phyloP scores from a whole-genome alignment of 2,797 vertebrate species.

The Hippocampus kuda region DNA sequence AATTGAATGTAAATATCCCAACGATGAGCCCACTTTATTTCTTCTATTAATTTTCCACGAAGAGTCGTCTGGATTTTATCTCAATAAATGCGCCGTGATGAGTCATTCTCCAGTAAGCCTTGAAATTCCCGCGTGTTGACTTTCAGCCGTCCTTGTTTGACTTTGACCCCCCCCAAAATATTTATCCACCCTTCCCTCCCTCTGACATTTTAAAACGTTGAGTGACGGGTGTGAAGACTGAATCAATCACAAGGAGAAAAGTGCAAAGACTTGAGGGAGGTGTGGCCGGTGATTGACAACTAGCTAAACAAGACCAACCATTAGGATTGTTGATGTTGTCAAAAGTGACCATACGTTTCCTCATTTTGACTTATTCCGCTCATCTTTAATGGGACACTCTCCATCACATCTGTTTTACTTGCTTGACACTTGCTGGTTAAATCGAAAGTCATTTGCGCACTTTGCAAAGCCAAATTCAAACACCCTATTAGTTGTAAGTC shows the following conservation, averaged over 20 bases:
- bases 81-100: not conserved
- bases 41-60: not conserved
- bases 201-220: constrained; percentile 40
- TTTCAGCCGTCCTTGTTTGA: constrained; percentile 19
- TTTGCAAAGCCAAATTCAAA: no score
- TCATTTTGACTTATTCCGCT: not conserved
- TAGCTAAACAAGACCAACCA: constrained; percentile 8
- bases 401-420: no score
- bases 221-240: constrained; percentile 34
- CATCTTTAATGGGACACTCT: not conserved
- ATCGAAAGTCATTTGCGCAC: no score
- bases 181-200: constrained; percentile 13
- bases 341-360: not conserved
- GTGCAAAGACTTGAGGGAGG: constrained; percentile 7
- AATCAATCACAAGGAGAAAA: constrained; percentile 38
- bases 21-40: not conserved
- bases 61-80: not conserved
- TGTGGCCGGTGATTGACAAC: constrained; percentile 23
- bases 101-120: not conserved
- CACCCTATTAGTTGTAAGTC: no score
- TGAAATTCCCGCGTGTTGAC: not conserved
- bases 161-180: constrained; percentile 22
- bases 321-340: not conserved
- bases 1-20: not conserved
- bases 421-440: no score